These are phyloP conservation scores for Bombus vancouverensis DNA, from an alignment of 1,140 invertebrate genomes.

Conservation along the genomic window DNA sequence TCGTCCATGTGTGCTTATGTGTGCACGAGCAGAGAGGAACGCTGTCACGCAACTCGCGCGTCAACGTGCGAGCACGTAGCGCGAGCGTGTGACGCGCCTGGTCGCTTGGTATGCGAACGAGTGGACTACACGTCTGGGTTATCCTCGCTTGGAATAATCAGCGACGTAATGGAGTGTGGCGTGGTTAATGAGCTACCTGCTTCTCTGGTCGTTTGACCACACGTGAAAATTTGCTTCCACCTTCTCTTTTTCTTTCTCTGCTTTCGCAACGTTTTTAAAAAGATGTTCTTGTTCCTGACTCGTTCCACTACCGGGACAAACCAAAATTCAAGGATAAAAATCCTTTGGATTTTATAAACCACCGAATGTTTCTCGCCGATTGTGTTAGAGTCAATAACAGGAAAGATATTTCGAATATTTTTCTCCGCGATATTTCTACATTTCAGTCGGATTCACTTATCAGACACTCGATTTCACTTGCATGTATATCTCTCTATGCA, in stretches of 20 bases:
- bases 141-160: conserved; percentile 33
- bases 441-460: background rate
- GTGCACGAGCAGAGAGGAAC: background rate
- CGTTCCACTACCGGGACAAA: background rate
- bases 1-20: background rate
- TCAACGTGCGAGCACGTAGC: conserved; percentile 20
- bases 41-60: conserved; percentile 12
- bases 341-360: background rate
- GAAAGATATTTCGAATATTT: background rate
- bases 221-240: background rate
- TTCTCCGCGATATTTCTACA: background rate
- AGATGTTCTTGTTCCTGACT: background rate
- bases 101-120: conserved; percentile 31
- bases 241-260: background rate
- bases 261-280: background rate
- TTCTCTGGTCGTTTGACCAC: background rate
- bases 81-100: background rate
- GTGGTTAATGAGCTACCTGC: conserved; percentile 20
- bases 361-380: background rate
- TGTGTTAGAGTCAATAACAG: background rate
- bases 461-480: background rate
- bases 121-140: conserved; percentile 3
- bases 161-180: conserved; percentile 28
- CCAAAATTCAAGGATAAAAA: background rate
- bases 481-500: background rate